Base-by-base conservation (phyloP, 2,113 vertebrate genomes). In the Triplophysa rosa region DNA sequence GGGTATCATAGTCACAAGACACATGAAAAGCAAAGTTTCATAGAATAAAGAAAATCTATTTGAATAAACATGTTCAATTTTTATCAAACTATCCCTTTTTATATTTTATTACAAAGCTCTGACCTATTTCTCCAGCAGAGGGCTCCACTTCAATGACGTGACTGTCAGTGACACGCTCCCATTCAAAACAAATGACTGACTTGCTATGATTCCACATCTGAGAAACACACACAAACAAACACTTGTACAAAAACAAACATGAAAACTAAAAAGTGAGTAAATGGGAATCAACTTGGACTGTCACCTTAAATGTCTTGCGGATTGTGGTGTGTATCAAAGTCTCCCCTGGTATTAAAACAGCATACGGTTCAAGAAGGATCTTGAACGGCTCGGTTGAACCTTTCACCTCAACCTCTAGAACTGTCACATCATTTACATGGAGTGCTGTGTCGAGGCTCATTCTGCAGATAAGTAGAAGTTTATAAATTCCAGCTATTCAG, bases 191-290 rank as follows among this genome's bases (percentile, higher is more conserved):
- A 86, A 98, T 87, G 21, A 71, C 14, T 0, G 95, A 94, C 86
- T 83, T 95, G 91, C 96, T 98, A 83, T 95, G 92, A 86, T 98
- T 99, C 96, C 95, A 96, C 94, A 99, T 95, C 98, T 99, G 81
- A 89, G 4, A 74, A 12, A 63, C 58, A 84, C 64, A 63, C 58
- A 84, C 64, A 54, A 24, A 63, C 23, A 80, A 23, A 75, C 29
- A 70, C 62, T 12, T 45, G 11, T 11, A 12, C 42, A 45, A 9
- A 45, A 45, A 45, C 11, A 12, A 45, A 45, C 33, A 37, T 37
- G 1, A 37, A 37, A 37, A 7, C 33, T 37, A 47, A 58, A 0
- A 16, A 9, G 54, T 9, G 2, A 17, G 26, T 49, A 9, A 65
- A 47, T 13, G 8, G 17, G n/a, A 59, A 14, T 42, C 13, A 59